phyloP scores from a whole-genome alignment of 2,113 vertebrate species.

The Pavo muticus region DNA sequence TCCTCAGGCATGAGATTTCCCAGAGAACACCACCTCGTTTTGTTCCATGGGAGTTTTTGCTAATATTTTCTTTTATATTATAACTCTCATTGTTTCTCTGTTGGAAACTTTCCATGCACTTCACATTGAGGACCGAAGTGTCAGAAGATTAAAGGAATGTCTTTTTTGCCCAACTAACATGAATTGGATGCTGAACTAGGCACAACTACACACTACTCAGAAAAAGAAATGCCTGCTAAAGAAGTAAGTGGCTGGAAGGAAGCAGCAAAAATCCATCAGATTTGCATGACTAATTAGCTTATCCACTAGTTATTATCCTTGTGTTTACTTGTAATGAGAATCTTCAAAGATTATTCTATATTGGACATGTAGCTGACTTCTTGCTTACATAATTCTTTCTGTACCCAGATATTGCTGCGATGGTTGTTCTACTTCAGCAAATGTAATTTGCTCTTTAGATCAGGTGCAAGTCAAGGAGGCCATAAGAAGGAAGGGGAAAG shows the following conservation, averaged over 20 bases:
- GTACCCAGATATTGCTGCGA: not conserved
- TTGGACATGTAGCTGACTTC: not conserved
- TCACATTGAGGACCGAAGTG: slow-evolving; percentile 46
- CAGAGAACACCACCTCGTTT: slow-evolving; percentile 9
- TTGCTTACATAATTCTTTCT: slow-evolving; percentile 3
- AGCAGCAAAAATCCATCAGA: slow-evolving; percentile 60
- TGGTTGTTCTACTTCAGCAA: not conserved
- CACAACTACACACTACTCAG: not conserved
- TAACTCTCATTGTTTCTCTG: slow-evolving; percentile 30
- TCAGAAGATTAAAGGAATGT: slow-evolving; percentile 60
- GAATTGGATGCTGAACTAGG: slow-evolving; percentile 37
- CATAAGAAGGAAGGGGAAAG: too few relatives aligned
- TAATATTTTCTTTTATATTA: slow-evolving; percentile 44
- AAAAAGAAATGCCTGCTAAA: slow-evolving; percentile 50
- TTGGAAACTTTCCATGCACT: slow-evolving; percentile 34
- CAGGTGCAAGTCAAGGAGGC: not conserved
- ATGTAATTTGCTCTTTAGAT: not conserved
- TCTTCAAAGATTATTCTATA: slow-evolving; percentile 50
- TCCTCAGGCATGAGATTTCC: not conserved
- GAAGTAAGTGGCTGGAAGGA: slow-evolving; percentile 46
- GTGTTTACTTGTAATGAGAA: slow-evolving; percentile 61
- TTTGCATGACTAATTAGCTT: slow-evolving; percentile 65
- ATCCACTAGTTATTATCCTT: slow-evolving; percentile 50
- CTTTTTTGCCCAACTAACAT: slow-evolving; percentile 37
- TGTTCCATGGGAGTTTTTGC: slow-evolving; percentile 27